Conservation (phyloP, 2,113 vertebrate species). For the Oncorhynchus clarkii region DNA sequence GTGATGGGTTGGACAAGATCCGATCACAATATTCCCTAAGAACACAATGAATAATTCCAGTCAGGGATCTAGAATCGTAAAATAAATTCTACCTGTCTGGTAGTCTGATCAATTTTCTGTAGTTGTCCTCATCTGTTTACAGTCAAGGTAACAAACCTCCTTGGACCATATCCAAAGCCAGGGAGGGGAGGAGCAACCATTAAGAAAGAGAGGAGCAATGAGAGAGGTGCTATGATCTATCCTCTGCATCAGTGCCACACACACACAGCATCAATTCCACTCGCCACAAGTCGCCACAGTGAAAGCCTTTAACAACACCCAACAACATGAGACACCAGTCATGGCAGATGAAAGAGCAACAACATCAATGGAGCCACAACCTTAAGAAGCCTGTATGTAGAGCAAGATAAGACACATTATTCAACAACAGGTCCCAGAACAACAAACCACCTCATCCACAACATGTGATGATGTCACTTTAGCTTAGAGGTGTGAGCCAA, state of each 20-base stretch:
- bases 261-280: background rate
- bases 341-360: background rate
- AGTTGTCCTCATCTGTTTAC: background rate
- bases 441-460: too few relatives aligned
- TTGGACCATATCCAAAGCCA: background rate
- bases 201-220: background rate
- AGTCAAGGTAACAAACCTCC: background rate
- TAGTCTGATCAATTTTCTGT: background rate
- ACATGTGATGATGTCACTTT: too few relatives aligned
- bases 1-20: too few relatives aligned
- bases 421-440: too few relatives aligned
- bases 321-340: background rate
- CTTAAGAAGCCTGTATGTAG: background rate
- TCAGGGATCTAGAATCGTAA: too few relatives aligned
- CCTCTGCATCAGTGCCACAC: background rate
- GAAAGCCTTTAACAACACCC: background rate
- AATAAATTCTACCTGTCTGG: background rate
- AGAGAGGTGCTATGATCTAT: background rate
- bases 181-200: background rate
- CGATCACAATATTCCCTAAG: too few relatives aligned
- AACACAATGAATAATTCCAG: too few relatives aligned
- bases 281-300: background rate
- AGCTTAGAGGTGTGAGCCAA: background rate
- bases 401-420: too few relatives aligned
- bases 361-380: background rate